Evolutionary conservation across 2,113 vertebrate genomes (phyloP).

Genomic region (Pseudopipra pipra): DNA sequence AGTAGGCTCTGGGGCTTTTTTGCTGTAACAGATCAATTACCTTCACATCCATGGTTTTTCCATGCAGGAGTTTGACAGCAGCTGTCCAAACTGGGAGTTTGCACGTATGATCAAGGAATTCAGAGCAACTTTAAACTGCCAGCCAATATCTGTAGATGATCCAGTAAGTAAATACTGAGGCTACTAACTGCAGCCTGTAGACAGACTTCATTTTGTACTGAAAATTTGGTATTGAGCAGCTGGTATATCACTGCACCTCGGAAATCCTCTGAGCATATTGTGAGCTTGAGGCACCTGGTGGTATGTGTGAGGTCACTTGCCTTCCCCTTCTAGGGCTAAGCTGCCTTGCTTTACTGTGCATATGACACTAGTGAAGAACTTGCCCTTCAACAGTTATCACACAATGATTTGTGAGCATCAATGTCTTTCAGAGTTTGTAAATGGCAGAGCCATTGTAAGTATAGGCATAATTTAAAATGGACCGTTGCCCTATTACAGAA

Average conservation of each 20-base stretch:
- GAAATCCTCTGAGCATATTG: not conserved
- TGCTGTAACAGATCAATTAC: not conserved
- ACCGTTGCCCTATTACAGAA: not conserved
- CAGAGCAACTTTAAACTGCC: constrained; percentile 83
- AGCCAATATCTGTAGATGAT: constrained; percentile 77
- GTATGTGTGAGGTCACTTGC: not conserved
- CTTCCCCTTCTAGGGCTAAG: not conserved
- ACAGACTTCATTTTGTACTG: not conserved
- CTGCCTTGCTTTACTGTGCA: not conserved
- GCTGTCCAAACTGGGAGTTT: constrained; percentile 91
- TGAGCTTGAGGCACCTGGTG: not conserved
- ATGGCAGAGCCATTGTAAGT: not conserved
- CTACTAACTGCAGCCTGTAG: not conserved
- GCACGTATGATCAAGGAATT: constrained; percentile 92
- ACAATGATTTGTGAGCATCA: not conserved
- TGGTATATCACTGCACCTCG: not conserved
- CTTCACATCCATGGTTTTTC: not conserved
- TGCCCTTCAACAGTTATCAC: not conserved
- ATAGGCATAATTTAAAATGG: not conserved
- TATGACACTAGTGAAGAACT: not conserved
- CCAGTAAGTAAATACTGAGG: constrained; percentile 74
- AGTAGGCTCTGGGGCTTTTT: not conserved
- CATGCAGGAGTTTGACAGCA: constrained; percentile 82
- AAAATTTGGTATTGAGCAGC: not conserved
- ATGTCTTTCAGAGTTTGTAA: not conserved